A percentile compares a stretch with the other conserved stretches of the same genome.
These are phyloP conservation scores for Tenthredo notha DNA, from an alignment of 2,888 invertebrate genomes.

Conservation along the genomic window DNA sequence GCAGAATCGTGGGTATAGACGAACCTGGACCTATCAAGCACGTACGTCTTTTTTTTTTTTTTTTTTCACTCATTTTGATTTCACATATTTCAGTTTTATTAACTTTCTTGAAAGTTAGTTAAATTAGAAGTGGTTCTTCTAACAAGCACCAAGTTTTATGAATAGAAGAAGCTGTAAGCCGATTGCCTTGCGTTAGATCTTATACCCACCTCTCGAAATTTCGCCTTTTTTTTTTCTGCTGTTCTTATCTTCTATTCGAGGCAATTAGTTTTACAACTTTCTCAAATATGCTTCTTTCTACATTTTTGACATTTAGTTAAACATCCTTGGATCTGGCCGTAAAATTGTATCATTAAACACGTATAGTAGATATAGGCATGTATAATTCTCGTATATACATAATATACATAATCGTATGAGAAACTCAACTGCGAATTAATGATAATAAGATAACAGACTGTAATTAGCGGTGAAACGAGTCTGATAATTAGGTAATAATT, in stretches of 20 bases:
- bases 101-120: conserved; percentile 1
- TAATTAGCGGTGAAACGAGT: conserved; percentile 18
- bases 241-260: neutral
- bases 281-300: conserved; percentile 2
- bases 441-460: neutral
- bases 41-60: neutral
- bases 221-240: neutral
- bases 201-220: neutral
- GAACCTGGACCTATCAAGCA: neutral
- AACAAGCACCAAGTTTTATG: neutral
- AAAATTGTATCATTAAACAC: neutral
- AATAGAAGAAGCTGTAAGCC: neutral
- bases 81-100: neutral
- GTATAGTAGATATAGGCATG: neutral
- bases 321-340: neutral
- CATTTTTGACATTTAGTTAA: neutral
- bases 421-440: neutral
- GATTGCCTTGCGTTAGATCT: neutral
- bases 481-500: neutral
- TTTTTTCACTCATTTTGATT: neutral
- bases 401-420: neutral
- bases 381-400: neutral
- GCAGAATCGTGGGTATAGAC: neutral
- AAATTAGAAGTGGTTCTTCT: too few relatives aligned
- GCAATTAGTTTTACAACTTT: neutral